Evolutionary conservation across 2,797 vertebrate species (phyloP).

Genomic region (Periophthalmus magnuspinnatus): DNA sequence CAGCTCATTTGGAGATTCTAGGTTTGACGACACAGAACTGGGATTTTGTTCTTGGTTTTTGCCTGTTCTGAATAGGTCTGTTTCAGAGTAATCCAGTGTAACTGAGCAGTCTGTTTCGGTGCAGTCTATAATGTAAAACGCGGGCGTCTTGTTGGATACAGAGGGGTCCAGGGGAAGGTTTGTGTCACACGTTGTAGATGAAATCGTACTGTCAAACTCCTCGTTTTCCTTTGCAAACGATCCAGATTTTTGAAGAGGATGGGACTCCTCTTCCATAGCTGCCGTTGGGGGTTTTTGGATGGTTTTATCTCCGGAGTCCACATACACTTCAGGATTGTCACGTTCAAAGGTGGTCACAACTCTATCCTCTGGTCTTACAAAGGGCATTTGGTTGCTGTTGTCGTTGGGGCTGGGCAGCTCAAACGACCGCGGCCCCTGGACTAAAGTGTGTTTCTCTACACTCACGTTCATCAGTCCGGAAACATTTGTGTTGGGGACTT

Average conservation of each 20-base stretch:
- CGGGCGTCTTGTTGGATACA: slow-evolving; percentile 75
- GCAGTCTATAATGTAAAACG: slow-evolving; percentile 75
- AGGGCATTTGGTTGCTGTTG: slow-evolving; percentile 69
- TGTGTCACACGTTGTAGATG: slow-evolving; percentile 79
- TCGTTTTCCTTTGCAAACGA: slow-evolving; percentile 63
- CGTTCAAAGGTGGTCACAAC: slow-evolving; percentile 70
- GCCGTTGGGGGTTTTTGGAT: slow-evolving; percentile 49
- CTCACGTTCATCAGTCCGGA: slow-evolving; percentile 72
- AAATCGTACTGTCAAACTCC: slow-evolving; percentile 70
- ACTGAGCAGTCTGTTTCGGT: slow-evolving; percentile 91
- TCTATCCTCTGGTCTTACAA: slow-evolving; percentile 67
- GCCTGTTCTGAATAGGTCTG: slow-evolving; percentile 58
- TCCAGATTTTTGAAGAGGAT: slow-evolving; percentile 23
- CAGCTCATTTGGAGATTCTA: slow-evolving; percentile 65
- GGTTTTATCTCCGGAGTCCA: slow-evolving; percentile 50
- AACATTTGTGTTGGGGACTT: slow-evolving; percentile 37
- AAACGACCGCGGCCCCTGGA: slow-evolving; percentile 81
- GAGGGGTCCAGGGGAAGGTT: slow-evolving; percentile 77
- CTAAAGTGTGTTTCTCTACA: slow-evolving; percentile 83
- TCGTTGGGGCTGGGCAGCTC: slow-evolving; percentile 75
- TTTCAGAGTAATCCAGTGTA: slow-evolving; percentile 86
- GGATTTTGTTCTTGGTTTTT: slow-evolving; percentile 53
- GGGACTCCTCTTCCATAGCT: slow-evolving; percentile 46
- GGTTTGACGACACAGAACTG: slow-evolving; percentile 73
- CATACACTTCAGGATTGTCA: slow-evolving; percentile 43